phyloP scores from a whole-genome alignment of 2,797 vertebrate species.

The Sebastiscus tertius region DNA sequence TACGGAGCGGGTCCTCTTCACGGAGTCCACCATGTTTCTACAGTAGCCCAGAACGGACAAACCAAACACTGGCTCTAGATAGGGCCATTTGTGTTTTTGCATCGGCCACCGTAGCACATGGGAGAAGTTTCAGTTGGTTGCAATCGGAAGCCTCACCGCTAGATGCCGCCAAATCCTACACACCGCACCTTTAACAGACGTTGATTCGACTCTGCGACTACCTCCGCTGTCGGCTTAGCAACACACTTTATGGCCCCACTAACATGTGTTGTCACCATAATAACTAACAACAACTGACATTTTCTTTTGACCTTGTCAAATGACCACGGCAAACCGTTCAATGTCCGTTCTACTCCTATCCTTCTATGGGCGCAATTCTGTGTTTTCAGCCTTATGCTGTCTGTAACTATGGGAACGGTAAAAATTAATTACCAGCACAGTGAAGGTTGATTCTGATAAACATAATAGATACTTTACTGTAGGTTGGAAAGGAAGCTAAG shows the following conservation, averaged over 20 bases:
- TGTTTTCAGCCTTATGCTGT: not conserved
- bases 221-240: not conserved
- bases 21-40: not conserved
- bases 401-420: slow-evolving; percentile 3
- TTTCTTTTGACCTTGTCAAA: not conserved
- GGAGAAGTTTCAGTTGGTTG: not conserved
- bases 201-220: not conserved
- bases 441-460: not conserved
- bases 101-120: not conserved
- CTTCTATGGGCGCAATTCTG: not conserved
- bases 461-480: not conserved
- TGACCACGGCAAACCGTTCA: not conserved
- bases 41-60: not conserved
- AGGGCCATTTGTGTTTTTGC: not conserved
- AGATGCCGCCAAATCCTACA: not conserved
- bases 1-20: not conserved
- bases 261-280: not conserved
- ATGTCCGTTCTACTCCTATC: not conserved
- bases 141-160: not conserved
- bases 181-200: not conserved
- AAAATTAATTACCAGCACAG: not conserved
- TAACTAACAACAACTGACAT: not conserved
- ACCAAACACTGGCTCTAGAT: not conserved
- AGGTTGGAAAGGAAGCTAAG: not conserved
- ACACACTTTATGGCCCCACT: not conserved